These are phyloP conservation scores for Drosophila kuntzei DNA, from an alignment of 2,888 invertebrate genomes.

Conservation along the genomic window DNA sequence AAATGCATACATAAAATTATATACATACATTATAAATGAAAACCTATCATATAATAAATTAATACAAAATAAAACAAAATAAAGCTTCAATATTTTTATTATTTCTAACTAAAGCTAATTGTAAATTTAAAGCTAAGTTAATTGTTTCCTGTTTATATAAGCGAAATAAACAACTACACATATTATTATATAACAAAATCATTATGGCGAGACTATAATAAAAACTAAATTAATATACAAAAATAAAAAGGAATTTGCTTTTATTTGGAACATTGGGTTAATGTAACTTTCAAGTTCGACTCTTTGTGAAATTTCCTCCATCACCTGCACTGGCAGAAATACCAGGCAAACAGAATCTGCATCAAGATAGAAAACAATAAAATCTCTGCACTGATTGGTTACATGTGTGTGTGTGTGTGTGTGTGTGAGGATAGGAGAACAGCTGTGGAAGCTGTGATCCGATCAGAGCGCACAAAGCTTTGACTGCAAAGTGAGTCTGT, in stretches of 20 bases:
- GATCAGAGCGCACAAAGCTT: too few relatives aligned
- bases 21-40: constrained; percentile 38
- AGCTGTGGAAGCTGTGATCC: too few relatives aligned
- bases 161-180: constrained; percentile 68
- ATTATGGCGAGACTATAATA: constrained; percentile 66
- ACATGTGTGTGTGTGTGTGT: too few relatives aligned
- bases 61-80: constrained; percentile 57
- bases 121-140: constrained; percentile 74
- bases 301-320: too few relatives aligned
- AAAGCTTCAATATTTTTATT: constrained; percentile 79
- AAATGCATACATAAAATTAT: constrained; percentile 34
- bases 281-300: too few relatives aligned
- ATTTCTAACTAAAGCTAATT: constrained; percentile 78
- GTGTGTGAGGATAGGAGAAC: too few relatives aligned
- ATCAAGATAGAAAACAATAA: too few relatives aligned
- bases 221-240: constrained; percentile 61
- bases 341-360: too few relatives aligned
- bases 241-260: constrained; percentile 14
- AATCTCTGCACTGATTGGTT: too few relatives aligned
- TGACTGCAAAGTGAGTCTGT: too few relatives aligned
- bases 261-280: background rate
- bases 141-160: constrained; percentile 79
- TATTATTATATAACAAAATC: constrained; percentile 63
- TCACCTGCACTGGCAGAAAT: too few relatives aligned
- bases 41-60: constrained; percentile 58